Percentiles rank a stretch among this genome's conserved stretches.
Conservation (phyloP, 2,888 invertebrate species). For the Drosophila mayaguana region DNA sequence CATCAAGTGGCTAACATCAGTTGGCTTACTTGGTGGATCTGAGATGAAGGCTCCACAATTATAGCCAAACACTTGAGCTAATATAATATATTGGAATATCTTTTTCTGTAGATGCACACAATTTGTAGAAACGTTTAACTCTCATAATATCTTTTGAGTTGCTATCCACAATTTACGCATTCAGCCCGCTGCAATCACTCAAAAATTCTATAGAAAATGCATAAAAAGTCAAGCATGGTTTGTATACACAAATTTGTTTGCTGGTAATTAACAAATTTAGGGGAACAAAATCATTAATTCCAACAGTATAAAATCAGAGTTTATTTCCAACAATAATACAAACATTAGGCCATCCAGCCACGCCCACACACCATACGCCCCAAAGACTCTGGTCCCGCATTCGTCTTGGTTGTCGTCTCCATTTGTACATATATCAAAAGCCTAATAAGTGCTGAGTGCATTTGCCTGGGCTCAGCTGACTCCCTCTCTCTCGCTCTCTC, state of each 20-base stretch:
- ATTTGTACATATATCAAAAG: conserved; percentile 60
- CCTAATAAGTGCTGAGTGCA: conserved; percentile 69
- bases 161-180: conserved; percentile 15
- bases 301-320: conserved; percentile 80
- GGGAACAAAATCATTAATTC: conserved; percentile 80
- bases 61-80: conserved; percentile 1
- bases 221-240: conserved; percentile 77
- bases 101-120: neutral
- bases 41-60: neutral
- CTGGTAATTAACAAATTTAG: conserved; percentile 82
- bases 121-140: neutral
- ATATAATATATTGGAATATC: conserved; percentile 9
- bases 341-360: conserved; percentile 47
- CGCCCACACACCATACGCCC: neutral
- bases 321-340: conserved; percentile 79
- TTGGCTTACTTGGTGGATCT: neutral
- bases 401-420: conserved; percentile 38
- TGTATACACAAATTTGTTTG: conserved; percentile 82
- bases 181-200: conserved; percentile 61
- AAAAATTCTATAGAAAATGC: conserved; percentile 79
- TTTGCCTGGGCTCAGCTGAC: conserved; percentile 22
- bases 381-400: conserved; percentile 12
- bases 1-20: conserved; percentile 19
- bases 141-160: conserved; percentile 2
- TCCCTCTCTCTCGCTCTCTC: neutral